Base-by-base conservation (phyloP, 2,797 vertebrate species). In the Takifugu rubripes region DNA sequence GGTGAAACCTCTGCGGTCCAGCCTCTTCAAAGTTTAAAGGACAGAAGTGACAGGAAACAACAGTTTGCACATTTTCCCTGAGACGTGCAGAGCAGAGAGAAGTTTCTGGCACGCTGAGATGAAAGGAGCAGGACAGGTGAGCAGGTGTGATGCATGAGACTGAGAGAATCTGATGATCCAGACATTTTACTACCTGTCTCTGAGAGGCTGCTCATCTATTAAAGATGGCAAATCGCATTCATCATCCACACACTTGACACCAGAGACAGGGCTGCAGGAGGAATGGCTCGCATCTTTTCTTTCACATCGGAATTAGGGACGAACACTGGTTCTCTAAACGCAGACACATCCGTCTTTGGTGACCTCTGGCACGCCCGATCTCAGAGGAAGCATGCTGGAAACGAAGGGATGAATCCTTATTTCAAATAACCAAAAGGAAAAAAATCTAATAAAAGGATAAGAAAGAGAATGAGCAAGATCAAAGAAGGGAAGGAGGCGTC, bases 101-200 rank as follows among this genome's bases (percentile, higher is more conserved):
- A 5, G 9, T 59, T 55, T 59, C 49, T 49, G 40, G 57, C 74
- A 60, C 17, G 2, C 54, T 7, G 64, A 74, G 77, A 49, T 56
- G 69, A 43, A 85, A 69, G 66, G 75, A 72, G 67, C 56, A 40
- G 74, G 75, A 21, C 21, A 21, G 21, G 21, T 21, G 21, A 21
- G 64, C 75, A 31, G 54, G 59, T 72, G 71, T 83, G 86, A 86
- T 84, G 48, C 40, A 49, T 42, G 49, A 31, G 21, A 8, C 16
- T 11, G 65, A 61, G 70, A 78, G 69, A 77, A 78, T 66, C 66
- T 56, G 49, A 33, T 33, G 31, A 29, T 29, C 27, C 27, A 29
- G 27, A 48, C 52, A 10, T 70, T 61, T 54, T 60, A 70, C 66
- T 58, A 59, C 49, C 58, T 73, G 59, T 74, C 54, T 64, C 50